Percentiles rank a stretch among this genome's conserved stretches.
Conservation (phyloP, 2,797 vertebrate genomes). For the Columba guinea region DNA sequence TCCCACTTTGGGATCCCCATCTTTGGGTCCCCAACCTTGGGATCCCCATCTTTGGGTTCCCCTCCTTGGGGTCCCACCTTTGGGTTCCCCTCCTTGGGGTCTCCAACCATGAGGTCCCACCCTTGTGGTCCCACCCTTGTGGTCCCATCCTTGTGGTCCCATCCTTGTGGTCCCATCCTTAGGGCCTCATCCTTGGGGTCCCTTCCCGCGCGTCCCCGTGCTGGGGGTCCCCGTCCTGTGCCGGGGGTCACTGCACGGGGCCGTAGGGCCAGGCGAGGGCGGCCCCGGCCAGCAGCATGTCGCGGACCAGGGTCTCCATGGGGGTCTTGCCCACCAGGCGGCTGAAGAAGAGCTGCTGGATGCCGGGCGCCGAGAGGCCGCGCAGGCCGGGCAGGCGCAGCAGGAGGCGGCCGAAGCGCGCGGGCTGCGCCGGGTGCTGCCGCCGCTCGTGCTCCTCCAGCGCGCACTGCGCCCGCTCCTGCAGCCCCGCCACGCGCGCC, state of each 20-base stretch:
- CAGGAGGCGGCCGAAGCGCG: slow-evolving; percentile 86
- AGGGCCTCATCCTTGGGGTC: background rate
- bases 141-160: background rate
- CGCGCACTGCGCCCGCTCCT: slow-evolving; percentile 89
- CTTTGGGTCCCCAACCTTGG: too few species aligned
- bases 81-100: background rate
- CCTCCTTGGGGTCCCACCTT: background rate
- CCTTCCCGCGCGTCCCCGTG: background rate
- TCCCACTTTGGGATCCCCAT: too few species aligned
- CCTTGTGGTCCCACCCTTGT: too few species aligned
- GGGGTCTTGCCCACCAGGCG: slow-evolving; percentile 89
- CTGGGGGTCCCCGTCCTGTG: background rate
- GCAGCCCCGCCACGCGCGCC: slow-evolving; percentile 87
- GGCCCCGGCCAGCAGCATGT: slow-evolving; percentile 89
- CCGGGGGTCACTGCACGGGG: slow-evolving; percentile 76
- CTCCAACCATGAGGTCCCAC: too few species aligned
- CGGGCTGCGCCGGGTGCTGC: slow-evolving; percentile 88
- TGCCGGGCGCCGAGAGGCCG: slow-evolving; percentile 87
- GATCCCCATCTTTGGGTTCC: too few species aligned
- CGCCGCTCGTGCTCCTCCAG: slow-evolving; percentile 88
- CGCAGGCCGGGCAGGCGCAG: slow-evolving; percentile 87
- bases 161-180: background rate
- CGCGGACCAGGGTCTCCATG: slow-evolving; percentile 88
- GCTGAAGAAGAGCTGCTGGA: slow-evolving; percentile 91
- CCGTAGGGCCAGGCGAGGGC: slow-evolving; percentile 90